Evolutionary conservation across 2,888 invertebrate genomes (phyloP).

Genomic region (Oscheius sp.): DNA sequence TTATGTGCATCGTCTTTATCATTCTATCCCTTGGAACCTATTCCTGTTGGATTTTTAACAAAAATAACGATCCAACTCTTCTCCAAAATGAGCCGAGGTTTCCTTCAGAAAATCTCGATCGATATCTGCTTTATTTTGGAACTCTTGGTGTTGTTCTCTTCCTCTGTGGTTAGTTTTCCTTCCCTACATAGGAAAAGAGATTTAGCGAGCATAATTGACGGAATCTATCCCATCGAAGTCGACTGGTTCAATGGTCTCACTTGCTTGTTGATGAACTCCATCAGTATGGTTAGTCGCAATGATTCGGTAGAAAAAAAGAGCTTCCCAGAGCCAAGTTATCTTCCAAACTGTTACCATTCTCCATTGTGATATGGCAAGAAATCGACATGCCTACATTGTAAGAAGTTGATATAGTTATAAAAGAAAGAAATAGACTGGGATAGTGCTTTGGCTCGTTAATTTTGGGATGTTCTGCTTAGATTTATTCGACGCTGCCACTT

Average conservation of each 20-base stretch:
- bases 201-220: background rate
- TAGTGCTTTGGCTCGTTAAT: background rate
- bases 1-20: too few species aligned
- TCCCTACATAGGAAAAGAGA: background rate
- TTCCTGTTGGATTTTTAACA: too few species aligned
- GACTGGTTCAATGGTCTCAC: background rate
- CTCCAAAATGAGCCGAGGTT: too few species aligned
- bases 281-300: background rate
- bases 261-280: background rate
- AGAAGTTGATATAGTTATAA: too few species aligned
- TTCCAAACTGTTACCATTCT: background rate
- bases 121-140: background rate
- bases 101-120: background rate
- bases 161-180: background rate
- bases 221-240: background rate
- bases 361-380: background rate
- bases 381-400: background rate
- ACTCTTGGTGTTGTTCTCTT: background rate
- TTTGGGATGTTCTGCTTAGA: background rate
- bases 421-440: too few species aligned
- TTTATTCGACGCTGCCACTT: conserved; percentile 4
- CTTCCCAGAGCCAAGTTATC: background rate
- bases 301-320: background rate
- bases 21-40: too few species aligned
- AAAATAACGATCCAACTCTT: too few species aligned